A percentile compares a stretch with the other conserved stretches of the same genome.
Conservation (phyloP, 2,888 invertebrate genomes). For the Hemistola chrysoprasaria region DNA sequence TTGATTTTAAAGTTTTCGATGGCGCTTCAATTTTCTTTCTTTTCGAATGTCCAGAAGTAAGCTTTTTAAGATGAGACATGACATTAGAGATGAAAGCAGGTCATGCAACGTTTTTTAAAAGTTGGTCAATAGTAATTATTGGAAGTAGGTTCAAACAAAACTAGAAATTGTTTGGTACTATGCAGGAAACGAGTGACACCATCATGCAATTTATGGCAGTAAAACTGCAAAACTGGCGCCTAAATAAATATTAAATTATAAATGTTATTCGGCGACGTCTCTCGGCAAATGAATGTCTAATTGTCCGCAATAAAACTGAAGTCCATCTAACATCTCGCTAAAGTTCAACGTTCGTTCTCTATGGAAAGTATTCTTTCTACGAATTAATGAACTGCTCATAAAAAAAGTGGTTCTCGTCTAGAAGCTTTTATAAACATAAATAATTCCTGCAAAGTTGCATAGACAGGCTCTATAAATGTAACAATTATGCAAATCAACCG, state of each 20-base stretch:
- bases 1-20: slow-evolving; percentile 19
- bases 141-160: too few relatives aligned
- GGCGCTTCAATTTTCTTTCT: slow-evolving; percentile 2
- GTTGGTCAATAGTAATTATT: too few relatives aligned
- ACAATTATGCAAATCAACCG: slow-evolving; percentile 37
- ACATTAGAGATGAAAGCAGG: too few relatives aligned
- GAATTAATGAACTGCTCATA: slow-evolving; percentile 21
- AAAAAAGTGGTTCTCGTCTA: slow-evolving; percentile 20
- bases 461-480: slow-evolving; percentile 30
- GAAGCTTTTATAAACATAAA: slow-evolving; percentile 18
- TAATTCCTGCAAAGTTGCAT: slow-evolving; percentile 26
- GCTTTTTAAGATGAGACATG: too few relatives aligned
- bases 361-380: slow-evolving; percentile 27
- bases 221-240: neutral
- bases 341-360: slow-evolving; percentile 30
- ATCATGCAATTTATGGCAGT: neutral
- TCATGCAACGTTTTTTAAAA: too few relatives aligned
- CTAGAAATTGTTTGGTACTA: too few relatives aligned
- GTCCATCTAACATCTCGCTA: slow-evolving; percentile 16
- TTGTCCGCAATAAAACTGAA: slow-evolving; percentile 24
- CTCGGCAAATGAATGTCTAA: slow-evolving; percentile 15
- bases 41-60: too few relatives aligned
- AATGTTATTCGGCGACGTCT: neutral
- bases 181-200: neutral
- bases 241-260: neutral